These are phyloP conservation scores for Idris sp. DNA, from an alignment of 1,140 invertebrate genomes.

Conservation along the genomic window DNA sequence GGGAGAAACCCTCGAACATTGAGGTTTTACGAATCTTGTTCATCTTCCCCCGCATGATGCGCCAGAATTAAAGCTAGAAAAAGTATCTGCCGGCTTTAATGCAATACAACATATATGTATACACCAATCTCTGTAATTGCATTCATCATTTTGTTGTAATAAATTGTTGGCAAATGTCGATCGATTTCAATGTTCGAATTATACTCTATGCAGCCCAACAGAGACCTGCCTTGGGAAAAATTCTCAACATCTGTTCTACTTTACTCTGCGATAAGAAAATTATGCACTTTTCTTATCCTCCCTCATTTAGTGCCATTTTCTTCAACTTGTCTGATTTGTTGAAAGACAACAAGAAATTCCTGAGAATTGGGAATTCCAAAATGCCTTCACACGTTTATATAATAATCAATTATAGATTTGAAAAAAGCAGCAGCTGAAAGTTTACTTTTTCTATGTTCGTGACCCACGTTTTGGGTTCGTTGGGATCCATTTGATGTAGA, in stretches of 20 bases:
- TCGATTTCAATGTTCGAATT: constrained; percentile 43
- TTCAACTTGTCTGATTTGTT: too few species aligned
- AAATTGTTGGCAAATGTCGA: constrained; percentile 51
- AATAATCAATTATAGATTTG: too few species aligned
- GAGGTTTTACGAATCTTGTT: constrained; percentile 70
- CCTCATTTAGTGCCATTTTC: too few species aligned
- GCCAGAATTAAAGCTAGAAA: constrained; percentile 71
- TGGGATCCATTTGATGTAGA: constrained; percentile 8
- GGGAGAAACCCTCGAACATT: constrained; percentile 67
- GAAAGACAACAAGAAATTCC: too few species aligned
- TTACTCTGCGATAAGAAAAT: too few species aligned
- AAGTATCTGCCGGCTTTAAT: constrained; percentile 65
- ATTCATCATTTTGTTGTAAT: constrained; percentile 47
- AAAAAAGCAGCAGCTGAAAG: constrained; percentile 32
- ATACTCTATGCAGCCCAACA: constrained; percentile 1
- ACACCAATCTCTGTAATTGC: constrained; percentile 58
- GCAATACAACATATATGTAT: constrained; percentile 56
- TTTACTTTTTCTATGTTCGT: constrained; percentile 2
- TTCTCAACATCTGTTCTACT: too few species aligned
- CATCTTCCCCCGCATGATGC: constrained; percentile 61
- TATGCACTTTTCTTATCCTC: too few species aligned
- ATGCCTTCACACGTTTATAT: too few species aligned
- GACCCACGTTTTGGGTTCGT: constrained; percentile 23
- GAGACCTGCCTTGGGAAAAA: too few species aligned
- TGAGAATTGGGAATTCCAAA: too few species aligned